Percentiles rank a stretch among this genome's conserved stretches.
Conservation (phyloP, 2,113 vertebrate genomes). For the Misgurnus anguillicaudatus region DNA sequence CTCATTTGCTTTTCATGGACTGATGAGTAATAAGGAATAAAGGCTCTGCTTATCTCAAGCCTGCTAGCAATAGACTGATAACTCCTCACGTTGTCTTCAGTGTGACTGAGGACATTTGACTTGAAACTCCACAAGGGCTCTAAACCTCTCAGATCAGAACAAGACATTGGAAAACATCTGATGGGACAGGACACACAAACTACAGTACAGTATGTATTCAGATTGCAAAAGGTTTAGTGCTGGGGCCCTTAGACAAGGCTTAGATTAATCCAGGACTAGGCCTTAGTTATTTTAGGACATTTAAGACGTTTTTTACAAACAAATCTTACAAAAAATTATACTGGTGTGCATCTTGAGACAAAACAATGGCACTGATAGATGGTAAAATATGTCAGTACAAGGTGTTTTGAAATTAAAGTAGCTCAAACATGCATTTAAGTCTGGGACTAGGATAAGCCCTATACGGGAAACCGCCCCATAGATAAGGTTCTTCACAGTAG, state of each 20-base stretch:
- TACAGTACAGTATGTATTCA: neutral
- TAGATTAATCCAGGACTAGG: no score
- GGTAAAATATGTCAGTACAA: no score
- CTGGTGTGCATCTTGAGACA: no score
- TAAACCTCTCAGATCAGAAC: slow-evolving; percentile 15
- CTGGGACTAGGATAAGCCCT: no score
- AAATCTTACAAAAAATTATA: no score
- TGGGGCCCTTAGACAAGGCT: neutral
- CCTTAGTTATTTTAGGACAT: no score
- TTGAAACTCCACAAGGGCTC: neutral
- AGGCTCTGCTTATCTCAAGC: slow-evolving; percentile 37
- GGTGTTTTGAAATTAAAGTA: no score
- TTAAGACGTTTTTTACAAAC: no score
- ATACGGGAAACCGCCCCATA: no score
- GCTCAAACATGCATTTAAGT: no score
- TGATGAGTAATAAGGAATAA: slow-evolving; percentile 43
- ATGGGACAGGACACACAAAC: neutral
- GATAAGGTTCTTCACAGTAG: no score
- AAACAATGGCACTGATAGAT: no score
- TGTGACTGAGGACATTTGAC: neutral
- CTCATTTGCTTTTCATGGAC: slow-evolving; percentile 36
- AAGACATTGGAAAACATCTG: neutral
- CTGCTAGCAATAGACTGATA: neutral
- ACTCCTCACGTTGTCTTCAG: slow-evolving; percentile 15
- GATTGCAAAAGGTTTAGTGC: neutral